These are phyloP conservation scores for Polyodon spathula DNA, from an alignment of 2,113 vertebrate genomes.

Conservation along the genomic window DNA sequence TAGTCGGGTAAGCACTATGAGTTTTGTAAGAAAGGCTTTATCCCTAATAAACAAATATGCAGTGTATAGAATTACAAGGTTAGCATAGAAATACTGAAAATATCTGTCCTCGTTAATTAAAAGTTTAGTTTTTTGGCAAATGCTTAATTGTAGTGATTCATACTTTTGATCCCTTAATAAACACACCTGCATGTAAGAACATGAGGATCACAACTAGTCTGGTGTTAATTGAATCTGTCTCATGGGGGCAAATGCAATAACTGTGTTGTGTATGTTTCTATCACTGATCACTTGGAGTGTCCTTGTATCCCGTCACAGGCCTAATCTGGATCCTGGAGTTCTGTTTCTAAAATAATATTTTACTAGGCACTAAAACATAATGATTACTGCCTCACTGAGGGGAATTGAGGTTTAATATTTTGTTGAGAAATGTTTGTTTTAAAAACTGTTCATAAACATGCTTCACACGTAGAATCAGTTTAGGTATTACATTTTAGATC, in stretches of 20 bases:
- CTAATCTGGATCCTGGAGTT: not conserved
- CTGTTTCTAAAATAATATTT: not conserved
- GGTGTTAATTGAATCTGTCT: not conserved
- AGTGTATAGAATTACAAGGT: too few relatives aligned
- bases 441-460: slow-evolving; percentile 4
- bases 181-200: not conserved
- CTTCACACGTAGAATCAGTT: slow-evolving; percentile 17
- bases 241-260: not conserved
- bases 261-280: not conserved
- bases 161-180: not conserved
- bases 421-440: not conserved
- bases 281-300: not conserved
- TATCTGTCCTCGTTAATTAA: too few relatives aligned
- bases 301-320: not conserved
- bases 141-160: too few relatives aligned
- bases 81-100: too few relatives aligned
- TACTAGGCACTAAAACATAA: too few relatives aligned
- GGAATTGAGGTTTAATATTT: slow-evolving; percentile 5
- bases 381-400: too few relatives aligned
- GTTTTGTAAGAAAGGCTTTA: too few relatives aligned
- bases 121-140: too few relatives aligned
- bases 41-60: too few relatives aligned
- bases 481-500: slow-evolving; percentile 31
- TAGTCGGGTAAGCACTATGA: too few relatives aligned
- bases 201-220: not conserved